phyloP scores from a whole-genome alignment of 2,797 vertebrate species.

The Erpetoichthys calabaricus region DNA sequence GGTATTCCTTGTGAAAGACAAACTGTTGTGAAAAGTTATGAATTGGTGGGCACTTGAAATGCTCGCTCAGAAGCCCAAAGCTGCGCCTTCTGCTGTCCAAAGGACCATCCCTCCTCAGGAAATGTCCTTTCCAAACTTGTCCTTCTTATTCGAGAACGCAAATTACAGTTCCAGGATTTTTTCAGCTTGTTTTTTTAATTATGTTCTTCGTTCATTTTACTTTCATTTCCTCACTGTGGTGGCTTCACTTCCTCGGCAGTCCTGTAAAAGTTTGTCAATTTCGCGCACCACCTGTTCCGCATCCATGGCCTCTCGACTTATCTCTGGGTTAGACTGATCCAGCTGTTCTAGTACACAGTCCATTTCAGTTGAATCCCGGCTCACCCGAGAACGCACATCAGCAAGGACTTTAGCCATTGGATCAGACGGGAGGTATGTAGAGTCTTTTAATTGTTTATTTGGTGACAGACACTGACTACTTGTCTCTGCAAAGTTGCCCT shows the following conservation, averaged over 20 bases:
- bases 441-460: conserved; percentile 81
- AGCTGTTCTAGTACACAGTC: conserved; percentile 74
- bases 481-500: conserved; percentile 76
- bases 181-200: not conserved
- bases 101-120: conserved; percentile 55
- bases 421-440: conserved; percentile 67
- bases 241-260: conserved; percentile 88
- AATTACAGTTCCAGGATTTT: conserved; percentile 43
- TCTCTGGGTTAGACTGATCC: conserved; percentile 61
- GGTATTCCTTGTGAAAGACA: conserved; percentile 62
- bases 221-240: conserved; percentile 83
- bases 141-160: conserved; percentile 30
- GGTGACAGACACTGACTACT: conserved; percentile 84
- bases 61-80: conserved; percentile 79
- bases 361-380: conserved; percentile 82
- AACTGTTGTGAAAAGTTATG: conserved; percentile 75
- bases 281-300: conserved; percentile 93
- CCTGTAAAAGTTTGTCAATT: conserved; percentile 97
- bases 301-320: conserved; percentile 74
- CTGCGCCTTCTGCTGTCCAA: conserved; percentile 67
- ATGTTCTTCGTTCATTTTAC: conserved; percentile 6
- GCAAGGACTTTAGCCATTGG: conserved; percentile 89
- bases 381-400: conserved; percentile 80
- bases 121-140: conserved; percentile 38
- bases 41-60: conserved; percentile 98